Percentiles rank a stretch among this genome's conserved stretches.
Conservation (phyloP, 2,888 invertebrate species). For the Habrosyne pyritoides region DNA sequence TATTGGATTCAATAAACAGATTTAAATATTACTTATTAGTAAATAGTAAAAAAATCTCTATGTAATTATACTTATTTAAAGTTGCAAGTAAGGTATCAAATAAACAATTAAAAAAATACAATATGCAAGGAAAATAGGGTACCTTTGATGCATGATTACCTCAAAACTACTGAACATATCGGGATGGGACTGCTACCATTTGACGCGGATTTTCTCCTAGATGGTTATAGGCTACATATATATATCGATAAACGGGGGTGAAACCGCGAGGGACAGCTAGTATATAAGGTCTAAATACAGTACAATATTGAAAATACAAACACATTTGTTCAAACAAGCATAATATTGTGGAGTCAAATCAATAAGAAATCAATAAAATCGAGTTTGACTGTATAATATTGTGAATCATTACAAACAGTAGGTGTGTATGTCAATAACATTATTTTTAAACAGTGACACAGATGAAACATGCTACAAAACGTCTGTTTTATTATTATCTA, state of each 20-base stretch:
- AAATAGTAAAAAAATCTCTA: too few relatives aligned
- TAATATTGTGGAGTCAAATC: neutral
- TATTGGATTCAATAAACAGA: slow-evolving; percentile 15
- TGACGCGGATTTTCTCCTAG: too few relatives aligned
- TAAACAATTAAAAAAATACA: neutral
- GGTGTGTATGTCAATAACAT: slow-evolving; percentile 10
- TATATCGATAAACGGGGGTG: too few relatives aligned
- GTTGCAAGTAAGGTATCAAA: too few relatives aligned
- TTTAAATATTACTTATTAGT: slow-evolving; percentile 20
- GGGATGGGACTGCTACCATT: too few relatives aligned
- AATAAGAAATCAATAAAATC: neutral
- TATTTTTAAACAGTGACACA: slow-evolving; percentile 12
- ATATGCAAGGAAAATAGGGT: too few relatives aligned
- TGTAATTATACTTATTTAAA: too few relatives aligned
- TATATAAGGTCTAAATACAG: too few relatives aligned
- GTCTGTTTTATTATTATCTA: slow-evolving; percentile 11
- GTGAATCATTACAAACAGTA: slow-evolving; percentile 3
- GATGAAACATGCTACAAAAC: slow-evolving; percentile 1
- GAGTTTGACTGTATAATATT: neutral
- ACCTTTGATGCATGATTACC: too few relatives aligned
- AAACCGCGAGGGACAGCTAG: too few relatives aligned
- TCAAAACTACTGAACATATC: too few relatives aligned
- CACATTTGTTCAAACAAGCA: neutral
- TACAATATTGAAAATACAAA: neutral
- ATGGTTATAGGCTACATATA: too few relatives aligned